A percentile compares a stretch with the other conserved stretches of the same genome.
Evolutionary conservation across 2,888 invertebrate genomes (phyloP).

Genomic region (Dryomyza anilis): DNA sequence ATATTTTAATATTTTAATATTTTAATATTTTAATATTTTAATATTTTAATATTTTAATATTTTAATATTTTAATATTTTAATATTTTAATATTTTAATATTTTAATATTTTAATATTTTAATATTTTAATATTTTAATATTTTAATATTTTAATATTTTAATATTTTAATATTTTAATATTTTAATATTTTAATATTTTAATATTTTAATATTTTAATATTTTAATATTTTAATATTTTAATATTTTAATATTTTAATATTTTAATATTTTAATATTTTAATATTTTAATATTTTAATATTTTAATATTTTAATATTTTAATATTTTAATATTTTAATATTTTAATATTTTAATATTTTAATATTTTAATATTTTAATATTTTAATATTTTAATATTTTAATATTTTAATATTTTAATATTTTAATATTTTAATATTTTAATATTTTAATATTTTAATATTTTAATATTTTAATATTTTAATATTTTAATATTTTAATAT

Average conservation of each 20-base stretch:
- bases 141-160: conserved; percentile 25
- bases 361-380: background rate
- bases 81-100: too few species aligned
- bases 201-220: conserved; percentile 2
- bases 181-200: conserved; percentile 2
- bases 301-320: background rate
- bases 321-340: background rate
- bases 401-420: background rate
- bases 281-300: background rate
- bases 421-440: conserved; percentile 4
- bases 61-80: too few species aligned
- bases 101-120: background rate
- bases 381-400: background rate
- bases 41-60: too few species aligned
- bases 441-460: background rate
- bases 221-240: conserved; percentile 6
- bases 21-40: too few species aligned
- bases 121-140: conserved; percentile 3
- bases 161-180: conserved; percentile 18
- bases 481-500: background rate
- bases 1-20: too few species aligned
- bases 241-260: conserved; percentile 14
- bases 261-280: background rate
- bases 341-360: background rate
- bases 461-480: background rate